Base-by-base conservation (phyloP, 2,888 invertebrate genomes). In the Halictus quadricinctus region DNA sequence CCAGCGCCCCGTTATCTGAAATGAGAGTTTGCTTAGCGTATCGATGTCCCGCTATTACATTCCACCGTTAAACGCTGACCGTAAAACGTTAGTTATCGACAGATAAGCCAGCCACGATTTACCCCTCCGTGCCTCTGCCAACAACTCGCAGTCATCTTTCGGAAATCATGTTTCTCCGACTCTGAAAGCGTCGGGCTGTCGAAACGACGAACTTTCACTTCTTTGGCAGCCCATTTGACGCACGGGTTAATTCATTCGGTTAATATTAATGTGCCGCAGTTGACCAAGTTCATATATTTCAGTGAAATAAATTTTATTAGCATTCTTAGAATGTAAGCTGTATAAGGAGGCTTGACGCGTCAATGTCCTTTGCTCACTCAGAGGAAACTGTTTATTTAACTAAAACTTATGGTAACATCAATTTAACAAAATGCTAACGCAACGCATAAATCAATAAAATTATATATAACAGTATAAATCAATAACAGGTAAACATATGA, bases 1-100 rank as follows among this genome's bases (percentile, higher is more conserved):
- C 89, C 91, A 90, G 90, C 90, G 90, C 88, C 29, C 92, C 91
- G 92, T 93, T 93, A 93, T 93, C 93, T 90, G 87, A 91, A 90
- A 93, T 90, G 91, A 93, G 92, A 91, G 91, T 89, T 90, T 89
- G 88, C 85, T 81, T 64, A 87, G 87, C 91, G 88, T 92, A 89
- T 91, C 84, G 77, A 72, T 76, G 66, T 60, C 70, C 84, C 79
- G 77, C 60, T 81, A 86, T 87, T 90, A 87, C 87, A 80, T 86
- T 84, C 81, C 87, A 81, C 81, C 87, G 85, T 87, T 89, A 91
- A 92, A 92, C 81, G 54, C 43, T 72, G 43, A 18, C 64, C 43
- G 76, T 46, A 15, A 13, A 36, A n/a, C 43, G 54, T 72, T 72
- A 75, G 73, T 72, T 54, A 25, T 29, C 58, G 76, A n/a, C 18